These are phyloP conservation scores for Elymnias hypermnestra DNA, from an alignment of 1,140 invertebrate species.

Conservation along the genomic window DNA sequence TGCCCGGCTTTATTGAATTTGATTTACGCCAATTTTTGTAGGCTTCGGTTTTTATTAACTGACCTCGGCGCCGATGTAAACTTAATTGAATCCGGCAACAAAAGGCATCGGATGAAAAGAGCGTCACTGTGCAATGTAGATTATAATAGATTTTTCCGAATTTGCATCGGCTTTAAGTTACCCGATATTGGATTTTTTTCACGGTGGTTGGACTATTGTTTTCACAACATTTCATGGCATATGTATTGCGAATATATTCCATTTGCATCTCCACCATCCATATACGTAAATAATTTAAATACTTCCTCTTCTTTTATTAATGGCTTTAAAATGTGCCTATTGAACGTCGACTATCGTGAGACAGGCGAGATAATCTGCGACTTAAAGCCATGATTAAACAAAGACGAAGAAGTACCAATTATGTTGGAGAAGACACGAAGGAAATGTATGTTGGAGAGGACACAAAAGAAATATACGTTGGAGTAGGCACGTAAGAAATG, in stretches of 20 bases:
- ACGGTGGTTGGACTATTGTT: conserved; percentile 60
- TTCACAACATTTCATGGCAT: conserved; percentile 38
- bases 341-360: too few relatives aligned
- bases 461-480: too few relatives aligned
- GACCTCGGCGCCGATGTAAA: conserved; percentile 73
- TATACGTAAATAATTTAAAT: neutral
- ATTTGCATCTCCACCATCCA: too few relatives aligned
- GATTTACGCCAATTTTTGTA: conserved; percentile 74
- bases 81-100: conserved; percentile 74
- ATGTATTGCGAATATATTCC: conserved; percentile 1
- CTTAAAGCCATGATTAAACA: too few relatives aligned
- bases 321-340: too few relatives aligned
- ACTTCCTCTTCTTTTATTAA: too few relatives aligned
- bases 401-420: too few relatives aligned
- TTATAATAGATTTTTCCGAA: conserved; percentile 74
- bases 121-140: conserved; percentile 72
- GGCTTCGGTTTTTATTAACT: conserved; percentile 75
- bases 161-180: conserved; percentile 69
- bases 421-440: too few relatives aligned
- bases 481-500: too few relatives aligned
- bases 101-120: conserved; percentile 73
- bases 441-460: too few relatives aligned
- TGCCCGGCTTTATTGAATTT: conserved; percentile 71
- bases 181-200: conserved; percentile 67
- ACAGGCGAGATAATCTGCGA: too few relatives aligned